These are phyloP conservation scores for Temnothorax longispinosus DNA, from an alignment of 1,140 invertebrate genomes.

Conservation along the genomic window DNA sequence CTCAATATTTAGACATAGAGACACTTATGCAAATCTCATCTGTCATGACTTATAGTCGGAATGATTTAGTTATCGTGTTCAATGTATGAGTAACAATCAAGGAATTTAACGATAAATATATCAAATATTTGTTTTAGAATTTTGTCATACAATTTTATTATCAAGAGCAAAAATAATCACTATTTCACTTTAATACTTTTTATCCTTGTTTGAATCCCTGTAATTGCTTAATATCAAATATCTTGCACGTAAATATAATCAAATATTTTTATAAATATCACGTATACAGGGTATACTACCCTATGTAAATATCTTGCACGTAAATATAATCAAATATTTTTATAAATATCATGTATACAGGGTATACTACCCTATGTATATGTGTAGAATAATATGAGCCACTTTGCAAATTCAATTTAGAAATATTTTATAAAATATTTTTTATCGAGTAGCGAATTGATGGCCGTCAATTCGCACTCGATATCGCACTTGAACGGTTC, in stretches of 20 bases:
- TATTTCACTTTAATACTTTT: background rate
- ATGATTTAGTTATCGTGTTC: background rate
- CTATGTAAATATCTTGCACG: background rate
- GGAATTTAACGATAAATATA: background rate
- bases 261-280: background rate
- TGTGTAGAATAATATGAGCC: background rate
- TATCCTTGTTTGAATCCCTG: background rate
- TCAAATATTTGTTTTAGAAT: background rate
- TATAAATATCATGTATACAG: background rate
- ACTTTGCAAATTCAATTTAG: background rate
- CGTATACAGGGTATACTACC: background rate
- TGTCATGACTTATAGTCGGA: no score
- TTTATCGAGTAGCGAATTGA: background rate
- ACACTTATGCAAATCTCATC: background rate
- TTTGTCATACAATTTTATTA: conserved; percentile 2
- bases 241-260: background rate
- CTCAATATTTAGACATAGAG: background rate
- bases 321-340: background rate
- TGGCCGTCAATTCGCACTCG: background rate
- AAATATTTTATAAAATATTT: background rate
- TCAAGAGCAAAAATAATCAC: background rate
- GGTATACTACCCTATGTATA: background rate
- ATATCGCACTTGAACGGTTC: conserved; percentile 2
- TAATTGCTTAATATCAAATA: background rate
- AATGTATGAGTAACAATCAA: background rate